A percentile compares a stretch with the other conserved stretches of the same genome.
Conservation (phyloP, 2,888 invertebrate species). For the Apoda limacodes region DNA sequence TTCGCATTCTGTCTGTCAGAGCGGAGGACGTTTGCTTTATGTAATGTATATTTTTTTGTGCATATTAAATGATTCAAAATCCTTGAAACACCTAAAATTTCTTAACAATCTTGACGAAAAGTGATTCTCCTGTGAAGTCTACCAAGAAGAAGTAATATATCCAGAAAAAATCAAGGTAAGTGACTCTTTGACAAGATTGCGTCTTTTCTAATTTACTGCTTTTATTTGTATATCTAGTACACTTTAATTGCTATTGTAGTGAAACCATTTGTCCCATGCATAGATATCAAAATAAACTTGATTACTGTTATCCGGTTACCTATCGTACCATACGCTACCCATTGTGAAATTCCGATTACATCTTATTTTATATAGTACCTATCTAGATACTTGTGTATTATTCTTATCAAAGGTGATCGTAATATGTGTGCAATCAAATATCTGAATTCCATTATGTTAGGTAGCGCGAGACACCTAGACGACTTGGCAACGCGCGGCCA, state of each 20-base stretch:
- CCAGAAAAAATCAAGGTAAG: slow-evolving; percentile 62
- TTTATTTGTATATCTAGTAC: neutral
- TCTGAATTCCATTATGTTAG: slow-evolving; percentile 49
- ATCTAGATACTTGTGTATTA: slow-evolving; percentile 26
- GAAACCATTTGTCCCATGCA: neutral
- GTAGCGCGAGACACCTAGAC: slow-evolving; percentile 37
- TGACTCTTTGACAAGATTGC: slow-evolving; percentile 60
- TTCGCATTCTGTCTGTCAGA: slow-evolving; percentile 70
- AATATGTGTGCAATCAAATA: slow-evolving; percentile 32
- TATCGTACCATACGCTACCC: slow-evolving; percentile 33
- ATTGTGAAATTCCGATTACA: slow-evolving; percentile 15
- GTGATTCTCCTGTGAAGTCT: slow-evolving; percentile 56
- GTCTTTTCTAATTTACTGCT: slow-evolving; percentile 48
- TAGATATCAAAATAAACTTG: slow-evolving; percentile 18
- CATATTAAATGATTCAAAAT: slow-evolving; percentile 61
- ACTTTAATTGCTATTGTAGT: neutral
- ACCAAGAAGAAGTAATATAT: slow-evolving; percentile 47
- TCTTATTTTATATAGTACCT: slow-evolving; percentile 14
- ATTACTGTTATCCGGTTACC: slow-evolving; percentile 26
- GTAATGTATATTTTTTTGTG: slow-evolving; percentile 66
- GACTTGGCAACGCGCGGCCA: slow-evolving; percentile 52
- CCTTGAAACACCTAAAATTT: slow-evolving; percentile 63
- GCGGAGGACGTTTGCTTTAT: slow-evolving; percentile 59
- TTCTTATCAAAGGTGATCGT: slow-evolving; percentile 33
- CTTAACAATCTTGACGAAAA: slow-evolving; percentile 39